These are phyloP conservation scores for Eudemis profundana DNA, from an alignment of 2,888 invertebrate species.

Conservation along the genomic window DNA sequence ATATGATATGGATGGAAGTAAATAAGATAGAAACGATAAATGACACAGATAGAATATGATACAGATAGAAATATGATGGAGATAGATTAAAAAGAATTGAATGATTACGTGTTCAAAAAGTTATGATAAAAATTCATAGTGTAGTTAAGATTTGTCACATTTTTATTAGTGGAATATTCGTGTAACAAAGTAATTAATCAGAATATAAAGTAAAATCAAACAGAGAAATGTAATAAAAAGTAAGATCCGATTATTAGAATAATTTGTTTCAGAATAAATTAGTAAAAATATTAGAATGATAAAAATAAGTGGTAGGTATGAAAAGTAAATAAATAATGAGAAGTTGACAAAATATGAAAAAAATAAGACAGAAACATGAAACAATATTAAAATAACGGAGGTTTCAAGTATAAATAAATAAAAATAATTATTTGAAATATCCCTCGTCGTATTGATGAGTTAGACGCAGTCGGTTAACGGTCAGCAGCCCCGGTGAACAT, in stretches of 20 bases:
- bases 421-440: neutral
- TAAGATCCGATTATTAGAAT: too few relatives aligned
- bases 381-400: neutral
- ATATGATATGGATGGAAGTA: conserved; percentile 1
- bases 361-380: neutral
- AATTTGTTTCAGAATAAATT: too few relatives aligned
- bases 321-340: too few relatives aligned
- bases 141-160: too few relatives aligned
- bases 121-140: too few relatives aligned
- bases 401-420: conserved; percentile 5
- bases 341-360: neutral
- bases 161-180: too few relatives aligned
- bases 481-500: conserved; percentile 35
- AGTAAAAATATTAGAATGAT: too few relatives aligned
- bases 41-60: neutral
- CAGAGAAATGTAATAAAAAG: neutral
- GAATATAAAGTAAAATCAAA: too few relatives aligned
- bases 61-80: neutral
- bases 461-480: conserved; percentile 34
- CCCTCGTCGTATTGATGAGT: conserved; percentile 29
- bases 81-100: too few relatives aligned
- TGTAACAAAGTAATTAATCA: too few relatives aligned
- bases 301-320: too few relatives aligned
- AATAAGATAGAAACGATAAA: neutral
- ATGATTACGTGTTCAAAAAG: too few relatives aligned